Base-by-base conservation (phyloP, 2,888 invertebrate species). In the Euphydryas editha region DNA sequence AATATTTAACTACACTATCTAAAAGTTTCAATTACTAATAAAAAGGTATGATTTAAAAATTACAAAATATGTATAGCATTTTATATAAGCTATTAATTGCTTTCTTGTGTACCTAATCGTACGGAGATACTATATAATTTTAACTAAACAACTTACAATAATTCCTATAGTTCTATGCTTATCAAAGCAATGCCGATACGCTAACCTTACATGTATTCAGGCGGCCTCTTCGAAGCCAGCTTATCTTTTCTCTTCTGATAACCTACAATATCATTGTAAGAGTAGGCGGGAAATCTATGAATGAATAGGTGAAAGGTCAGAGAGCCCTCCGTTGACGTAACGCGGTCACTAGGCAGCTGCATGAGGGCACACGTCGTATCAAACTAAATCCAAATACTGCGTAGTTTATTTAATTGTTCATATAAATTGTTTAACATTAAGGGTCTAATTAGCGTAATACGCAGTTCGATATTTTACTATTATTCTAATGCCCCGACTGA, bases 241-340 rank as follows among this genome's bases (percentile, higher is more conserved):
- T 57, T 63, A 58, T 63, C 58, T 51, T 42, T 51, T 63, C 39
- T 56, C 30, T 58, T 47, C 47, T 49, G 71, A 72, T 72, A 72
- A 72, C 71, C 70, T 57, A 49, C 10, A 55, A 46, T 49, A 59
- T 56, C 65, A 58, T 71, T 63, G 66, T 68, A 59, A 47, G 54
- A 67, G 69, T 70, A 57, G 62, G 62, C 62, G 62, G 70, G 63
- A 76, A 73, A 78, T 79, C 77, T 77, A 73, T 82, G 81, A 82
- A 82, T 82, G 82, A 77, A 79, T 75, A 69, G 71, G 71, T 67
- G 70, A 75, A 47, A 69, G 78, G 76, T 78, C 78, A 72, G 67
- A 76, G 69, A 74, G 76, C 76, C 76, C 77, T 75, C 67, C 30
- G 58, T 63, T 74, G 75, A 76, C 76, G 78, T 75, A 74, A 76